Conservation (phyloP, 2,113 vertebrate species). For the Calyptomena viridis region DNA sequence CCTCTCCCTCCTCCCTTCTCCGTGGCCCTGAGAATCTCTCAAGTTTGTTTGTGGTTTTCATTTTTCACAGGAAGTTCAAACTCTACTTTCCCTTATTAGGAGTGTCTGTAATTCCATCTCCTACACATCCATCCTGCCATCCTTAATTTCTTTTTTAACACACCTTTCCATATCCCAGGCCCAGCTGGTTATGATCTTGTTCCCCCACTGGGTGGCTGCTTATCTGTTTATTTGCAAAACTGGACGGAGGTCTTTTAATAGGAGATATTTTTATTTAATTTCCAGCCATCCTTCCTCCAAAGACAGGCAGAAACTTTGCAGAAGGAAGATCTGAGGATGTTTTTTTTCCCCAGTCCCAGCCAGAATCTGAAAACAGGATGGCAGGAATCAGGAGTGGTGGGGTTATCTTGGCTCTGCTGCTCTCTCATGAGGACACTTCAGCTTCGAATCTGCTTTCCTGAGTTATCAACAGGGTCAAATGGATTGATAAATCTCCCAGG, state of each 20-base stretch:
- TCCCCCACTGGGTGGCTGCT: slow-evolving; percentile 23
- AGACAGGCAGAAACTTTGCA: neutral
- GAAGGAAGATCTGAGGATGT: neutral
- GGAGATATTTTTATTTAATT: neutral
- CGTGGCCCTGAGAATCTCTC: neutral
- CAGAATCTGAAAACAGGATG: neutral
- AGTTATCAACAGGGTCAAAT: neutral
- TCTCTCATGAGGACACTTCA: neutral
- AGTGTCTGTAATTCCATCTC: neutral
- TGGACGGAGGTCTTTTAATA: neutral
- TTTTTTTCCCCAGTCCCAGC: neutral
- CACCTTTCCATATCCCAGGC: neutral
- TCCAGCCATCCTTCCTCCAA: neutral
- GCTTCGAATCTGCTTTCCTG: neutral
- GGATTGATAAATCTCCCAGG: neutral
- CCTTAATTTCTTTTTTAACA: neutral
- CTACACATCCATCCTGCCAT: neutral
- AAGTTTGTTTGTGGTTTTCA: slow-evolving; percentile 19
- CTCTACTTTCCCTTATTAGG: slow-evolving; percentile 4
- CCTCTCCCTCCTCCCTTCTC: neutral
- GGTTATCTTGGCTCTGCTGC: neutral
- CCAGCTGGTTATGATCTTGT: neutral
- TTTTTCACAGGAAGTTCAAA: slow-evolving; percentile 31
- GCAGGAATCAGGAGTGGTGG: neutral
- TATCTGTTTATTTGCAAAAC: slow-evolving; percentile 35